Base-by-base conservation (phyloP, 2,113 vertebrate genomes). In the Pithys albifrons region DNA sequence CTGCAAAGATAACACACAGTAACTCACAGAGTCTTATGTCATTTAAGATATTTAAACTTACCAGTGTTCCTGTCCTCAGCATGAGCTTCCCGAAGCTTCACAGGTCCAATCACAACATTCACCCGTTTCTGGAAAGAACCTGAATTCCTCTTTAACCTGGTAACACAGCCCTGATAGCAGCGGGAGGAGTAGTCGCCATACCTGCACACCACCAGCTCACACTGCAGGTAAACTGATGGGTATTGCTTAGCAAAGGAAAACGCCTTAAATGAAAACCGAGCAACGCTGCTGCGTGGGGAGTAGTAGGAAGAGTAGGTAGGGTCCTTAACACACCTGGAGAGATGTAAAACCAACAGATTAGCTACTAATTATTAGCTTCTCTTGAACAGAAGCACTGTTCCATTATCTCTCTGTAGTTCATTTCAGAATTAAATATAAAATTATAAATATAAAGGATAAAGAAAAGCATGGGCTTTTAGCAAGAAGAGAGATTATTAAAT, bases 181-280 rank as follows among this genome's bases (percentile, higher is more conserved):
- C 93, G 98, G 61, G 98, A 98, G 31, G 97, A 97, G 76, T 20
- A 61, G 91, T 98, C 98, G 0, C 65, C 43, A 7, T 35, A 48
- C 20, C 72, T 88, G 88, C 99, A 99, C 76, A 99, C 96, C 12
- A 96, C 31, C 22, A 99, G 91, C 87, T 98, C 97, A 84, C 99
- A 99, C 79, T 97, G 98, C 85, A 99, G 92, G 94, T 98, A 99
- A 35, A 99, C 98, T 0, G 91, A 58, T 0, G 98, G 94, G 17
- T 98, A 93, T 37, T 69, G 87, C 18, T 93, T 85, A 31, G 98
- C 80, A 82, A 99, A 99, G 7, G 96, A 97, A 93, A 99, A 99
- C 54, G 98, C 87, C 2, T 46, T 97, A 75, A 99, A 99, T 14
- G 71, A 72, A 97, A 99, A 99, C 33, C 91, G 98, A 76, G 96